phyloP scores from a whole-genome alignment of 2,113 vertebrate species.

The Narcine bancroftii region DNA sequence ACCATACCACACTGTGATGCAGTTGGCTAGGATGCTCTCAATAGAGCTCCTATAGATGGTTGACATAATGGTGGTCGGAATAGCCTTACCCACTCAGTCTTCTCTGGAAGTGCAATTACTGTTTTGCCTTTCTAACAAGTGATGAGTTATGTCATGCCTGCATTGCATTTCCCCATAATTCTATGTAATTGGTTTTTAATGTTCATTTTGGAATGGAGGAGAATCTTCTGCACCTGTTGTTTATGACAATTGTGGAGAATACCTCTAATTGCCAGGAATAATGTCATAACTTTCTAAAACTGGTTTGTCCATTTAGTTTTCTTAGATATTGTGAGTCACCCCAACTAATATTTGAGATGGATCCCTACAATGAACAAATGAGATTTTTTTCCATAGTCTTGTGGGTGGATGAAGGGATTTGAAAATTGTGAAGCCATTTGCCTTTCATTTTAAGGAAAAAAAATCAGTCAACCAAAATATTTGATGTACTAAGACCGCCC shows the following conservation, averaged over 20 bases:
- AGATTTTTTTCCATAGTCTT: background rate
- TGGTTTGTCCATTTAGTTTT: background rate
- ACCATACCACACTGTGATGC: too few species aligned
- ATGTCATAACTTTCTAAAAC: background rate
- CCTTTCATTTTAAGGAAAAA: background rate
- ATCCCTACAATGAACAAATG: background rate
- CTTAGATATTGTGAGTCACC: background rate
- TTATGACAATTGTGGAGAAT: background rate
- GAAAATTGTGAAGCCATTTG: background rate
- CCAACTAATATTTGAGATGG: background rate
- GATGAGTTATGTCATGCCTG: too few species aligned
- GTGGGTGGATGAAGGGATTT: background rate
- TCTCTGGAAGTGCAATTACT: too few species aligned
- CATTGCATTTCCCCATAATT: background rate
- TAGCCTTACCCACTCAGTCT: too few species aligned
- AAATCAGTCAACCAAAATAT: background rate
- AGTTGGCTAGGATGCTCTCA: too few species aligned
- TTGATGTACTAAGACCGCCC: background rate
- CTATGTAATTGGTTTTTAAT: background rate
- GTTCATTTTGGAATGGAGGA: background rate
- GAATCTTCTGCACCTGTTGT: background rate
- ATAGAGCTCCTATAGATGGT: too few species aligned
- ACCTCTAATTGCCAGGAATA: background rate
- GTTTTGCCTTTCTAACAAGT: too few species aligned
- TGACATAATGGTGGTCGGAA: too few species aligned